Conservation (phyloP, 2,113 vertebrate genomes). For the Alces alces region DNA sequence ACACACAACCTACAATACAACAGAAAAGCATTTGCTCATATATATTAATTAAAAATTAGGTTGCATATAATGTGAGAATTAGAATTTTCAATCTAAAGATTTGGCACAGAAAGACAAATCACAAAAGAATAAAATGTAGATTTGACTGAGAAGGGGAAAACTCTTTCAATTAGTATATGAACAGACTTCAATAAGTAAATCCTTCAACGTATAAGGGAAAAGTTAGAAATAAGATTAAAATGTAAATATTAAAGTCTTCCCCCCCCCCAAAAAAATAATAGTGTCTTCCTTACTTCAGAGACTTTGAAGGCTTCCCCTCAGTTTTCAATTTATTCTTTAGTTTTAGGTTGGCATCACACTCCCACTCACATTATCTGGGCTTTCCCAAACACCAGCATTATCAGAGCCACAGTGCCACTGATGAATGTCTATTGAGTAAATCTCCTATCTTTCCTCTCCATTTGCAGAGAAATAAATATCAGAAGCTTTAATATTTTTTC, state of each 20-base stretch:
- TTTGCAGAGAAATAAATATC: background rate
- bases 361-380: background rate
- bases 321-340: background rate
- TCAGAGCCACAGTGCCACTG: background rate
- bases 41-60: background rate
- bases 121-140: conserved; percentile 9
- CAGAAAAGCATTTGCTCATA: background rate
- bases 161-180: background rate
- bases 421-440: background rate
- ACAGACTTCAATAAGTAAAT: background rate
- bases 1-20: background rate
- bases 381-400: background rate
- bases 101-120: background rate
- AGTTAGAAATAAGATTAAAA: conserved; percentile 1
- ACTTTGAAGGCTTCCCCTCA: background rate
- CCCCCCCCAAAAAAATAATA: no score
- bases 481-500: background rate
- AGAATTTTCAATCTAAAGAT: conserved; percentile 26
- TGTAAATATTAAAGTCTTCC: conserved; percentile 5
- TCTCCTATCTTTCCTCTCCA: background rate
- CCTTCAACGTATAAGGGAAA: background rate
- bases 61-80: background rate
- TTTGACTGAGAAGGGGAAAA: background rate
- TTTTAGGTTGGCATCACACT: background rate
- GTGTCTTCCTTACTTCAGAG: background rate